phyloP scores from a whole-genome alignment of 2,113 vertebrate species.

The Pseudorasbora parva region DNA sequence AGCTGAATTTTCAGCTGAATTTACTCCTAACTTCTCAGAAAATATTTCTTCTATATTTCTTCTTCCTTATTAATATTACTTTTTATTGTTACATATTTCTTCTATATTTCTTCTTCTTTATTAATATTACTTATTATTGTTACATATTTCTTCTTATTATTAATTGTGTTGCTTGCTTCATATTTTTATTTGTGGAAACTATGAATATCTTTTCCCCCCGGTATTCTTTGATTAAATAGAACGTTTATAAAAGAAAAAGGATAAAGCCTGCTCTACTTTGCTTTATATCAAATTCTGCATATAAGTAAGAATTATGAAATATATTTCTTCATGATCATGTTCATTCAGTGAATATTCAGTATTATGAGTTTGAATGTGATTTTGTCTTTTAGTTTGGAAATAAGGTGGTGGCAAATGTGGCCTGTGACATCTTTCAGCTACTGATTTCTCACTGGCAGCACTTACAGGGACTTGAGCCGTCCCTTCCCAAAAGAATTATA shows the following conservation, averaged over 20 bases:
- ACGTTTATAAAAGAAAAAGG: background rate
- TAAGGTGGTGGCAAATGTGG: conserved; percentile 91
- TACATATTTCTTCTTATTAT: no score
- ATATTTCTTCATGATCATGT: conserved; percentile 69
- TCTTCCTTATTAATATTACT: background rate
- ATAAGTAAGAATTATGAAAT: background rate
- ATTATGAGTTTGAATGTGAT: background rate
- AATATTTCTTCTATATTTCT: background rate
- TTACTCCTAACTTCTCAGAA: background rate
- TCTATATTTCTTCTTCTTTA: background rate
- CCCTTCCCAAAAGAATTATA: conserved; percentile 90
- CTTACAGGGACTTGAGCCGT: conserved; percentile 83
- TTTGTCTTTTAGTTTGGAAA: conserved; percentile 85
- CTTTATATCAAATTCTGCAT: background rate
- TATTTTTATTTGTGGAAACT: background rate
- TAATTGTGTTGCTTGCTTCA: background rate
- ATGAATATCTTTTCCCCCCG: no score
- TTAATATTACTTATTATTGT: no score
- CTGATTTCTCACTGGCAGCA: conserved; percentile 93
- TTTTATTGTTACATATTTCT: background rate
- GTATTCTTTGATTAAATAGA: background rate
- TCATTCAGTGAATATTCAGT: no score
- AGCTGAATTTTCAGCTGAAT: background rate
- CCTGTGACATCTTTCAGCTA: conserved; percentile 93
- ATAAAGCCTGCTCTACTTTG: background rate